Evolutionary conservation across 2,888 invertebrate genomes (phyloP).

Genomic region (Nycteola revayana): DNA sequence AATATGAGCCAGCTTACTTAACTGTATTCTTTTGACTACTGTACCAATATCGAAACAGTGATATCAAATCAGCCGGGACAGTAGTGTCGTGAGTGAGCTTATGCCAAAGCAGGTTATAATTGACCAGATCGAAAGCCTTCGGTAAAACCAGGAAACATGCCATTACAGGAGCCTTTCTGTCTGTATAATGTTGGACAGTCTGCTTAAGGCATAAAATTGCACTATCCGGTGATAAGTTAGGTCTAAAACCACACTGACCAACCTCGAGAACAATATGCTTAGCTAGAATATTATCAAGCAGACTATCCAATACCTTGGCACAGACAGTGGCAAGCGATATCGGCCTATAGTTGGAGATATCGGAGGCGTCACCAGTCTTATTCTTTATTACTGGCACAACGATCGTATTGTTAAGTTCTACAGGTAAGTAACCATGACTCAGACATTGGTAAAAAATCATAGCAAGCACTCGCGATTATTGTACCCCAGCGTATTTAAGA

Average conservation of each 20-base stretch:
- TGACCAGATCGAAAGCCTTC: constrained; percentile 9
- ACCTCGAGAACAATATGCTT: not conserved
- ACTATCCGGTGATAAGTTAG: constrained; percentile 7
- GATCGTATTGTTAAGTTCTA: not conserved
- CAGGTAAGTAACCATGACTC: constrained; percentile 2
- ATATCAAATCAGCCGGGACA: constrained; percentile 4
- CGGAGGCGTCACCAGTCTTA: constrained; percentile 8
- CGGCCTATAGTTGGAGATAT: constrained; percentile 14
- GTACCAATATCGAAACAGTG: constrained; percentile 5
- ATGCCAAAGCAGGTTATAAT: constrained; percentile 11
- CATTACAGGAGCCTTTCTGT: constrained; percentile 3
- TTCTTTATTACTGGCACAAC: constrained; percentile 9
- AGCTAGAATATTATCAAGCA: constrained; percentile 10
- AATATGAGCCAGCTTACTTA: not conserved
- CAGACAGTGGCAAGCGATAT: constrained; percentile 19
- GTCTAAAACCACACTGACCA: constrained; percentile 4
- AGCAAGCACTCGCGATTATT: constrained; percentile 5
- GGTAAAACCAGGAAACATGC: constrained; percentile 7
- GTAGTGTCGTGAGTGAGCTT: constrained; percentile 5
- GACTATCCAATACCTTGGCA: constrained; percentile 20
- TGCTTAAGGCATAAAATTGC: constrained; percentile 14
- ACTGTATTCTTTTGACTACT: not conserved
- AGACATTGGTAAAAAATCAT: constrained; percentile 5
- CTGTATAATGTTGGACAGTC: constrained; percentile 10
- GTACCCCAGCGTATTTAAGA: constrained; percentile 9